Percentiles rank a stretch among this genome's conserved stretches.
Conservation (phyloP, 2,113 vertebrate species). For the Mesoclemmys tuberculata region DNA sequence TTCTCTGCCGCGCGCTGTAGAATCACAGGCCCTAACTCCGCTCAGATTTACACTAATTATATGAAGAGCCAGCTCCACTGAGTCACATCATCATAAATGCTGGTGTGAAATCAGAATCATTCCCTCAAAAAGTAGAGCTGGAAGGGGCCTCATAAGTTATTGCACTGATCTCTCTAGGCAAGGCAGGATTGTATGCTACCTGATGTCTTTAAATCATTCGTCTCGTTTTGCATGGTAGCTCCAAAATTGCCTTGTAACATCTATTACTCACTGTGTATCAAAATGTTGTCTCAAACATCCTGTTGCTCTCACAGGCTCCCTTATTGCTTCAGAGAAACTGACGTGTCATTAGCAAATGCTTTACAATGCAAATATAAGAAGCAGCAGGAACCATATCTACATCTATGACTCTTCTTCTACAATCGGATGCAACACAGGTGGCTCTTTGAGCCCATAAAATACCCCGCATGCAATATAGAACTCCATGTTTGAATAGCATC, state of each 20-base stretch:
- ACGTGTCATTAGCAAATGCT: background rate
- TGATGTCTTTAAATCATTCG: background rate
- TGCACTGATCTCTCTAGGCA: background rate
- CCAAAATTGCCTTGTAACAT: background rate
- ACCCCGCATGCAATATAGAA: background rate
- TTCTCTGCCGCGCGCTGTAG: background rate
- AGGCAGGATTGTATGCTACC: background rate
- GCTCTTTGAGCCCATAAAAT: background rate
- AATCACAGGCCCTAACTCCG: background rate
- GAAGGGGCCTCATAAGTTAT: background rate
- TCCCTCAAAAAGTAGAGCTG: background rate
- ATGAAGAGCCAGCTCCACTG: background rate
- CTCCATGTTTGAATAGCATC: accelerated
- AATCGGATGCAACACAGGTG: accelerated
- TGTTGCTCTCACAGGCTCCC: background rate
- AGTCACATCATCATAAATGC: background rate
- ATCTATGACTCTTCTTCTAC: background rate
- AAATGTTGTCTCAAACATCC: background rate
- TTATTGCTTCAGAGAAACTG: background rate
- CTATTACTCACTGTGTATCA: background rate
- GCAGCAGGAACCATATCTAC: background rate
- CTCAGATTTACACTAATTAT: background rate
- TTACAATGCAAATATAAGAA: background rate
- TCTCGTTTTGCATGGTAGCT: background rate
- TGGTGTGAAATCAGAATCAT: background rate